Evolutionary conservation across 2,113 vertebrate species (phyloP).

Genomic region (Passer montanus): DNA sequence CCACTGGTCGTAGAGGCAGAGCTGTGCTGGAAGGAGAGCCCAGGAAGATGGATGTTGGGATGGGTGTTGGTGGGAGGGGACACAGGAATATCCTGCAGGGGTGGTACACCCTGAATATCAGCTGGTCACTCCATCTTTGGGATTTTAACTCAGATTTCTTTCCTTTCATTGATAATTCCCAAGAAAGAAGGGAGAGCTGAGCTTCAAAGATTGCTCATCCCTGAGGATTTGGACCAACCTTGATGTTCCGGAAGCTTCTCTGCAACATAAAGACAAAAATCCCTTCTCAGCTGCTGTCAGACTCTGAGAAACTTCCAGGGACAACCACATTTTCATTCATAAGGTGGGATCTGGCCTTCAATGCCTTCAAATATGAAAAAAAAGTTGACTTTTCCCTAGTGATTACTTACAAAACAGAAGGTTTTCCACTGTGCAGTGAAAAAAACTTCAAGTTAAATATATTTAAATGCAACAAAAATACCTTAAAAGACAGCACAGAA

Average conservation of each 20-base stretch:
- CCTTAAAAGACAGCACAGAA: not conserved
- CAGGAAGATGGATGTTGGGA: not conserved
- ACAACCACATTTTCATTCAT: not conserved
- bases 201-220: not conserved
- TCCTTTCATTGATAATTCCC: not conserved
- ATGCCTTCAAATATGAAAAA: not conserved
- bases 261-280: rapidly evolving
- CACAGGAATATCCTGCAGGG: rapidly evolving
- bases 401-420: not conserved
- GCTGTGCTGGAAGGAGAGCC: rapidly evolving
- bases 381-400: not conserved
- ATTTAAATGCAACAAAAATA: not conserved
- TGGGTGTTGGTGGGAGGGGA: not conserved
- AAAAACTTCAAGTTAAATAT: not conserved
- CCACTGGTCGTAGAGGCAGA: rapidly evolving
- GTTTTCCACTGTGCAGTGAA: not conserved
- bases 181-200: rapidly evolving
- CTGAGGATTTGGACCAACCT: rapidly evolving
- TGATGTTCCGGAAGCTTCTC: not conserved
- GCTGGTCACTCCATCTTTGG: not conserved
- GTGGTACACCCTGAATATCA: not conserved
- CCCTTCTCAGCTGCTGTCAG: not conserved
- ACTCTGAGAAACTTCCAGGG: not conserved
- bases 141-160: not conserved
- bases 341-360: not conserved